Conservation (phyloP, 2,113 vertebrate species). For the Saccopteryx bilineata region DNA sequence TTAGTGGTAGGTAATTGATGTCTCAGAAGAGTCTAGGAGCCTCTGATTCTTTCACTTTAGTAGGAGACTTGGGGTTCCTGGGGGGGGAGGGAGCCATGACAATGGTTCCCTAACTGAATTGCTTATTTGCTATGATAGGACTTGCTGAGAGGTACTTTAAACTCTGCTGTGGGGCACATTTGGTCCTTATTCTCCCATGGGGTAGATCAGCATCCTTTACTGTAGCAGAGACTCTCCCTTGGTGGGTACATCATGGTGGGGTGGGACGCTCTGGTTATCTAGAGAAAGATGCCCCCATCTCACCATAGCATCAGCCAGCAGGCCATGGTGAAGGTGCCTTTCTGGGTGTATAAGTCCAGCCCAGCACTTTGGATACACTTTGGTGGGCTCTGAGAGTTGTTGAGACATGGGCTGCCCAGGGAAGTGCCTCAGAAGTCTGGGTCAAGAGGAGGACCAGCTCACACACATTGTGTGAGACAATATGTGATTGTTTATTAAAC, state of each 20-base stretch:
- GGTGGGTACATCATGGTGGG: fast-evolving
- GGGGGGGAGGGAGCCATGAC: background rate
- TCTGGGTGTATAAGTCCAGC: background rate
- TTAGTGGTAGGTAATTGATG: constrained; percentile 31
- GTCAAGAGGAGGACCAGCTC: background rate
- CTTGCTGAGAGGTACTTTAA: constrained; percentile 27
- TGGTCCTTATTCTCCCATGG: background rate
- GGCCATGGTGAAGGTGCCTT: background rate
- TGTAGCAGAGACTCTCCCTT: background rate
- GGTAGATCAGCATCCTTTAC: background rate
- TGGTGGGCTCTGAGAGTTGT: background rate
- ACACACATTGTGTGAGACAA: background rate
- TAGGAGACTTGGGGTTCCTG: constrained; percentile 26
- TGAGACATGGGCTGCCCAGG: background rate
- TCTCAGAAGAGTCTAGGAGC: constrained; percentile 33
- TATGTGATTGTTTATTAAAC: background rate
- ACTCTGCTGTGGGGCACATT: background rate
- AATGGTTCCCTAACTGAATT: constrained; percentile 4
- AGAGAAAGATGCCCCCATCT: background rate
- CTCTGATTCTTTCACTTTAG: constrained; percentile 30
- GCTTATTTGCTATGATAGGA: constrained; percentile 35
- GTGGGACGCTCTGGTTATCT: background rate
- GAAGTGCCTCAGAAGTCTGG: constrained; percentile 28
- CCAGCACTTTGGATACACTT: constrained; percentile 31
- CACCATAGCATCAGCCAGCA: background rate